Percentiles rank a stretch among this genome's conserved stretches.
These are phyloP conservation scores for Cylas formicarius DNA, from an alignment of 1,140 invertebrate genomes.

Conservation along the genomic window DNA sequence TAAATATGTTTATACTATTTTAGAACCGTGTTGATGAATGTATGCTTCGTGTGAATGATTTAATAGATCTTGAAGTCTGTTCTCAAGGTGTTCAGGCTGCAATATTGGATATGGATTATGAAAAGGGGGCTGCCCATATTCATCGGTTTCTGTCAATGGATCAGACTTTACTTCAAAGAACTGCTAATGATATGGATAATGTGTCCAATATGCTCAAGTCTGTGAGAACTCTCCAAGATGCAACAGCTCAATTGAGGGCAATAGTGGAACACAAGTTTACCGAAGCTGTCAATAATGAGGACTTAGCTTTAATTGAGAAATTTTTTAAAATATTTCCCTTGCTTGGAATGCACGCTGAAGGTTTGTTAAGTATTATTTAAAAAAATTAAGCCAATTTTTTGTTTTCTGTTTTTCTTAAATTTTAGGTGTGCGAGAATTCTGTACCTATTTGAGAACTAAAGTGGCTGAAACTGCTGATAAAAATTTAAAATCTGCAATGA, in stretches of 20 bases:
- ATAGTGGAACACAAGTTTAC: conserved; percentile 81
- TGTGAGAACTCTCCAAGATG: conserved; percentile 77
- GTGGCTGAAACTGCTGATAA: conserved; percentile 67
- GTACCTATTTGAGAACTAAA: conserved; percentile 82
- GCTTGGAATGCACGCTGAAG: conserved; percentile 81
- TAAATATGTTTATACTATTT: conserved; percentile 15
- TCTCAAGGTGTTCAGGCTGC: conserved; percentile 92
- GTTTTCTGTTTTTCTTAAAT: background rate
- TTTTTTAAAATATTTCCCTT: conserved; percentile 98
- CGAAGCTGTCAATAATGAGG: conserved; percentile 82
- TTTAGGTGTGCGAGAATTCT: conserved; percentile 74
- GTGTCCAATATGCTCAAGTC: conserved; percentile 61
- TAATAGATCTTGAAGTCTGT: conserved; percentile 92
- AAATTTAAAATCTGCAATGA: conserved; percentile 58
- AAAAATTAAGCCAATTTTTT: background rate
- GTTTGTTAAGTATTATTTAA: background rate
- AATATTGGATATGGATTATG: conserved; percentile 83
- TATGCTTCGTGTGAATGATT: conserved; percentile 90
- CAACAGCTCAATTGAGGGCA: conserved; percentile 56
- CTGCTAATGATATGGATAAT: conserved; percentile 38
- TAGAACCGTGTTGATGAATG: conserved; percentile 90
- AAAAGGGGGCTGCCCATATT: conserved; percentile 91
- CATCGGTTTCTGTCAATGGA: conserved; percentile 94
- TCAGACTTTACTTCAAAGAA: conserved; percentile 68
- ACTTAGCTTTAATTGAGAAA: conserved; percentile 89